Conservation (phyloP, 2,797 vertebrate genomes). For the Anolis apletophallus region DNA sequence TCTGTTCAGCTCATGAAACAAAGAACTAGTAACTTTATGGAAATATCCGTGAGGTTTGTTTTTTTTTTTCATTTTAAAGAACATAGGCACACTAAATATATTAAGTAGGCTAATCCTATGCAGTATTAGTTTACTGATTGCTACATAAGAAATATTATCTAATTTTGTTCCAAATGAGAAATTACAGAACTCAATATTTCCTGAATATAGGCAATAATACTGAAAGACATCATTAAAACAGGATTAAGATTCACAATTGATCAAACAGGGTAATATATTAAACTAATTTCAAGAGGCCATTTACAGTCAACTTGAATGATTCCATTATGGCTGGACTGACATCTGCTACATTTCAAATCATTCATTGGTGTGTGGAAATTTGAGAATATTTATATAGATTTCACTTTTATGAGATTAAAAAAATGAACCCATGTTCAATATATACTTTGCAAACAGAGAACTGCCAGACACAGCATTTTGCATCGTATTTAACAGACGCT, state of each 20-base stretch:
- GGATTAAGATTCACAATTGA: neutral
- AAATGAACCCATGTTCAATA: neutral
- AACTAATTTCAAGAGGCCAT: neutral
- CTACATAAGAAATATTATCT: neutral
- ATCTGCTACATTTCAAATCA: neutral
- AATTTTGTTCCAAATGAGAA: neutral
- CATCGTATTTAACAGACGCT: slow-evolving; percentile 7
- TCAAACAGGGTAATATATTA: neutral
- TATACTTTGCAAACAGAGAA: neutral
- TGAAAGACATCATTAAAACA: slow-evolving; percentile 3
- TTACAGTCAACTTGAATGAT: neutral
- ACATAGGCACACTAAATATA: neutral
- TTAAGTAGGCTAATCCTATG: neutral
- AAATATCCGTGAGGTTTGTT: neutral
- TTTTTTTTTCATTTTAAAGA: neutral
- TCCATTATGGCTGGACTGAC: neutral
- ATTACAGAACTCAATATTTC: neutral
- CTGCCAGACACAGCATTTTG: neutral
- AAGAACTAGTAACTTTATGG: neutral
- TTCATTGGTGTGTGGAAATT: neutral
- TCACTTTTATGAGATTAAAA: slow-evolving; percentile 1
- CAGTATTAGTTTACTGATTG: neutral
- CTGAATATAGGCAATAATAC: neutral
- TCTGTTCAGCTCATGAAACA: neutral
- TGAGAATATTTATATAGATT: neutral